Conservation (phyloP, 2,888 invertebrate genomes). For the Platypus cylindrus region DNA sequence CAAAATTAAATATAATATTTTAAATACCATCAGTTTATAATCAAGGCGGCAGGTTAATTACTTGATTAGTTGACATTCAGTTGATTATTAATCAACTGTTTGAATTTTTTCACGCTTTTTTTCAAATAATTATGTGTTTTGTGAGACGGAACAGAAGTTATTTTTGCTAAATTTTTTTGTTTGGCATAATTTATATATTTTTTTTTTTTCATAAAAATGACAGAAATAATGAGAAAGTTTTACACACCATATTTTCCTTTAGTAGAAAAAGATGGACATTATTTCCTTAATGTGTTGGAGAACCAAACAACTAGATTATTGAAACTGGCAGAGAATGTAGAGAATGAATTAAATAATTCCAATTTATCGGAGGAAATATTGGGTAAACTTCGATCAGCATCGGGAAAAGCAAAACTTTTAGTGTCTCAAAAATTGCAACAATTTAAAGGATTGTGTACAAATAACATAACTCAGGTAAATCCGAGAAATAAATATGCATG, state of each 20-base stretch:
- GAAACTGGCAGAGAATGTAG: conserved; percentile 52
- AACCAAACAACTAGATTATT: conserved; percentile 59
- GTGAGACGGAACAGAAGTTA: too few species aligned
- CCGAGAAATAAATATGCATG: not conserved
- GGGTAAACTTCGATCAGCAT: conserved; percentile 73
- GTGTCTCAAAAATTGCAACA: conserved; percentile 91
- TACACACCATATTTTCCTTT: conserved; percentile 14
- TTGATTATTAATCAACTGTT: too few species aligned
- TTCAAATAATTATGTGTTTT: too few species aligned
- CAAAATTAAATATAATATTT: too few species aligned
- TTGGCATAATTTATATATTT: too few species aligned
- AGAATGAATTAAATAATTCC: conserved; percentile 51
- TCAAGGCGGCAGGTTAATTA: too few species aligned
- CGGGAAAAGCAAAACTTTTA: conserved; percentile 82
- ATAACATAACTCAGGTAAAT: conserved; percentile 32
- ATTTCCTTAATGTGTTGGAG: conserved; percentile 63
- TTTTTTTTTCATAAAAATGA: too few species aligned
- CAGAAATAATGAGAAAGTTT: conserved; percentile 1
- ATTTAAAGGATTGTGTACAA: conserved; percentile 59
- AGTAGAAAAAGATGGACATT: conserved; percentile 58
- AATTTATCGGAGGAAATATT: conserved; percentile 63
- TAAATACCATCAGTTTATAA: too few species aligned
- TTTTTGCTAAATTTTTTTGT: too few species aligned
- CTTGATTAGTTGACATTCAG: too few species aligned
- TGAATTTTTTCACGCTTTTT: too few species aligned